Base-by-base conservation (phyloP, 2,113 vertebrate genomes). In the Azemiops feae region DNA sequence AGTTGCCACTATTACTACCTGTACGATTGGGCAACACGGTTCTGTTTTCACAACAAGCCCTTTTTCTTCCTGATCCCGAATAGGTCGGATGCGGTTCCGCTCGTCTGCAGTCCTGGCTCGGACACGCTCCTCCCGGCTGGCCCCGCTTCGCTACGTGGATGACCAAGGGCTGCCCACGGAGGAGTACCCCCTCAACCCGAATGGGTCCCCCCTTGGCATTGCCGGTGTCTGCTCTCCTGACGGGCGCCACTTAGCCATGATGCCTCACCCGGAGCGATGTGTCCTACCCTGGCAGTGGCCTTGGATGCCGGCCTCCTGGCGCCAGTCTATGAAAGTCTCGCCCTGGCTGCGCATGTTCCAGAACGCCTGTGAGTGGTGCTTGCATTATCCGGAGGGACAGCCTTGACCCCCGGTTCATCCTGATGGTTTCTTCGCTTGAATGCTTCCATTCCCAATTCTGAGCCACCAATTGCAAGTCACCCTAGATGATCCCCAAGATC, bases 211-310 rank as follows among this genome's bases (percentile, higher is more conserved):
- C 0, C 95, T 95, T 34, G 99, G 98, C 0, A 93, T 98, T 0
- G 99, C 99, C 0, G 98, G 98, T 0, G 93, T 99, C 74, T 98
- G 98, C 94, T 99, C 98, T 16, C 91, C 34, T 0, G 98, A 99
- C 0, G 98, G 99, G 2, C 98, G 98, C 53, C 99, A 99, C 96
- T 95, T 99, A 94, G 98, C 98, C 53, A 97, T 98, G 96, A 99
- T 99, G 99, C 99, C 99, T 0, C 99, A 99, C 94, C 99, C 99
- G 0, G 98, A 99, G 96, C 97, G 99, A 10, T 98, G 98, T 3
- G 98, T 98, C 91, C 96, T 98, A 69, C 95, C 96, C n/a, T 99
- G 99, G 99, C 99, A 99, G 96, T 99, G 99, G 99, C 97, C 98
- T 0, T 99, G 98, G 98, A 97, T 98, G 54, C 98, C 98, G 0